phyloP scores from a whole-genome alignment of 2,797 vertebrate genomes.

The Trachops cirrhosus region DNA sequence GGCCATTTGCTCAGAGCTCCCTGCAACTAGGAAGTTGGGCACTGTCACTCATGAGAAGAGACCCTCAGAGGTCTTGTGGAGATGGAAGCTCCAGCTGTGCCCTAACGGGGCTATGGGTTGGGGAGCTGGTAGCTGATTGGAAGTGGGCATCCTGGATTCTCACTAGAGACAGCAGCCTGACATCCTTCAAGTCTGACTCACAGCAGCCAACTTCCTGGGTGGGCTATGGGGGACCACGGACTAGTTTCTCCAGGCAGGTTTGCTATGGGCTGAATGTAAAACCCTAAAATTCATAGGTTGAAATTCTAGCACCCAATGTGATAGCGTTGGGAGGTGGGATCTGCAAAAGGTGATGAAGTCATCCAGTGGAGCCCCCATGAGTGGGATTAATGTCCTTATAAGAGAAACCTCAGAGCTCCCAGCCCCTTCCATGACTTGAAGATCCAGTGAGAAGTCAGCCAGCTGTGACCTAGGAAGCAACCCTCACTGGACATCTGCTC shows the following conservation, averaged over 20 bases:
- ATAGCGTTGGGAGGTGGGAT: background rate
- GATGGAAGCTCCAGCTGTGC: background rate
- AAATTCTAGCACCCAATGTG: background rate
- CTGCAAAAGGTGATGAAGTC: background rate
- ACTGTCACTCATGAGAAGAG: background rate
- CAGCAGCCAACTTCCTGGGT: background rate
- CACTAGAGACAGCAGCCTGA: background rate
- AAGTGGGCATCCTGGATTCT: background rate
- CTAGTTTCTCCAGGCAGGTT: background rate
- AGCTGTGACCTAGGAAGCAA: background rate
- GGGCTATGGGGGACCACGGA: background rate
- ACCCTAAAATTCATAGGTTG: background rate
- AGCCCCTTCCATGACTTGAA: background rate
- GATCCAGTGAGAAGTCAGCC: background rate
- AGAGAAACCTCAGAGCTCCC: background rate
- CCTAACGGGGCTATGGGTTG: background rate
- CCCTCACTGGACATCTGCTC: background rate
- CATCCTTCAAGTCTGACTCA: background rate
- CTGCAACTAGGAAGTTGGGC: background rate
- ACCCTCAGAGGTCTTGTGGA: background rate
- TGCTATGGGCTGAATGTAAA: background rate
- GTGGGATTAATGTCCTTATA: background rate
- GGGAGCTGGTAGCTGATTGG: background rate
- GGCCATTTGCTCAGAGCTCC: background rate
- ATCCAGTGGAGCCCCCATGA: background rate